A percentile compares a stretch with the other conserved stretches of the same genome.
These are phyloP conservation scores for Trematomus loennbergii DNA, from an alignment of 2,113 vertebrate genomes.

Conservation along the genomic window DNA sequence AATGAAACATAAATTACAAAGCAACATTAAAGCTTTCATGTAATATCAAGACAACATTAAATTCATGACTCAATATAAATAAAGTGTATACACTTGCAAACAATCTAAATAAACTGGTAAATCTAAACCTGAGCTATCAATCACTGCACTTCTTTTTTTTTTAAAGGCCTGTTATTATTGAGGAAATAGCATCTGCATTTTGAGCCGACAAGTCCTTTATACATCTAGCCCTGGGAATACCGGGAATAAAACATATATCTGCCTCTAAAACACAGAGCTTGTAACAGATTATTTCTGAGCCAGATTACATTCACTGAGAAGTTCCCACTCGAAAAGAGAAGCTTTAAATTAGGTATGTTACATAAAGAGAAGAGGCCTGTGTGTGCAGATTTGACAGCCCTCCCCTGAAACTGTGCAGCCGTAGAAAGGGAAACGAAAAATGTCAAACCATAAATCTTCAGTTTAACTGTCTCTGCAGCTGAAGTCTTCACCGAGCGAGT, in stretches of 20 bases:
- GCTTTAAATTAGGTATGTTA: constrained; percentile 58
- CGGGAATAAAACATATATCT: constrained; percentile 8
- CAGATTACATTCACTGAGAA: constrained; percentile 33
- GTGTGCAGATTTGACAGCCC: constrained; percentile 35
- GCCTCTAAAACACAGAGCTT: constrained; percentile 17
- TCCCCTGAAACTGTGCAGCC: constrained; percentile 23
- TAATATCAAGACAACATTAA: too few relatives aligned
- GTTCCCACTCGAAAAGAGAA: constrained; percentile 62
- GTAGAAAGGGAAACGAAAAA: constrained; percentile 25
- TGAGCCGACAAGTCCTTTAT: neutral
- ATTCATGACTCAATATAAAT: too few relatives aligned
- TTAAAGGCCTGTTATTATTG: neutral
- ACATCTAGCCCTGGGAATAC: neutral
- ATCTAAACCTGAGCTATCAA: too few relatives aligned
- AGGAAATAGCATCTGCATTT: neutral
- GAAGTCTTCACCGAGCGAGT: constrained; percentile 53
- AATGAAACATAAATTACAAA: too few relatives aligned
- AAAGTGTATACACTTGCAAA: too few relatives aligned
- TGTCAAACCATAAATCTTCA: constrained; percentile 47
- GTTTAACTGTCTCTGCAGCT: constrained; percentile 42
- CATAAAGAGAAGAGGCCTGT: constrained; percentile 55
- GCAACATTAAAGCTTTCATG: too few relatives aligned
- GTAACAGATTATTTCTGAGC: constrained; percentile 27
- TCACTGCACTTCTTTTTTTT: neutral
- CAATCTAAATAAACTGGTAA: too few relatives aligned